Evolutionary conservation across 1,140 invertebrate genomes (phyloP), one percentile per base, ranked within the genome.

Genomic region (Megalonaias nervosa): DNA sequence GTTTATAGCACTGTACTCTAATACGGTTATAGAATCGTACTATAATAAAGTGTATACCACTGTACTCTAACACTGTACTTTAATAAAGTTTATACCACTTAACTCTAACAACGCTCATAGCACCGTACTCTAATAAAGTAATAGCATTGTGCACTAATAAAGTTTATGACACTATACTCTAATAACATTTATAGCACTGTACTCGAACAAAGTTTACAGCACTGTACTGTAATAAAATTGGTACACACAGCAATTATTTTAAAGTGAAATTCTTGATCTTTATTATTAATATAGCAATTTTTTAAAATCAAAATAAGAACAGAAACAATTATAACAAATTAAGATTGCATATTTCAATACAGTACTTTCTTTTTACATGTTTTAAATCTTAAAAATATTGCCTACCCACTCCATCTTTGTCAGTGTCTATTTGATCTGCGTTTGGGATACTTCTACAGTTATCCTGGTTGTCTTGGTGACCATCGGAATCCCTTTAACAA

Each of bases 401-500:
- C 62, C 65, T 67, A 87, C 86, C 87, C 64, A 75, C 67, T 38
- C 83, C 83, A 77, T 90, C 93, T 48, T 93, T 93, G 82, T 94
- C 94, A 59, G 92, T 90, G 86, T 96, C 95, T 2, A 93, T 88
- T 88, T 97, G 96, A 84, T 95, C 94, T 0, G 94, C 94, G 88
- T 98, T 98, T 61, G 94, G 92, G 2, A 93, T 92, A 13, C 94
- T 92, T 0, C 94, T 95, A 88, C 97, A 98, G 87, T 98, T 98
- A 90, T 98, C 97, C 89, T 93, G 82, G 66, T 85, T 84, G 71
- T 89, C 79, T 67, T 94, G 89, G 14, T 85, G 69, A 17, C 89
- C 87, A 75, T 89, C 88, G 38, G 70, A 58, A 74, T 89, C 88
- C 31, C 88, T 89, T 80, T 21, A 80, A 65, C 16, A 48, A 55